Conservation (phyloP, 2,888 invertebrate genomes). For the Drosophila anomelani region DNA sequence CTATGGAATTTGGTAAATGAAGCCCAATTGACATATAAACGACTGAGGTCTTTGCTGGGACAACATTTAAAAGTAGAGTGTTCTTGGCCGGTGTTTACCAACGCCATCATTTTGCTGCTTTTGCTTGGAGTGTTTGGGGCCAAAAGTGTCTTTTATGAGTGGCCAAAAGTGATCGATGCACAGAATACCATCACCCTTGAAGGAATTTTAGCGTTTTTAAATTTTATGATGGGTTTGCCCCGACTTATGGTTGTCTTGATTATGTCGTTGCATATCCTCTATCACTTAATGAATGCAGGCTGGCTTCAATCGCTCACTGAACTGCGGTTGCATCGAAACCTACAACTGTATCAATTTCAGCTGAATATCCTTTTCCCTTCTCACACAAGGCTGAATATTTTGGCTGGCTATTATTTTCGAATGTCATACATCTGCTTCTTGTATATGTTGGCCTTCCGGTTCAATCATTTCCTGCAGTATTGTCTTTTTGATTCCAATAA, state of each 20-base stretch:
- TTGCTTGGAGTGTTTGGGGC: slow-evolving; percentile 20
- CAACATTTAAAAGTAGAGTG: slow-evolving; percentile 15
- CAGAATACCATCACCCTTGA: rapidly evolving
- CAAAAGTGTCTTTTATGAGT: slow-evolving; percentile 20
- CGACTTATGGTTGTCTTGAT: slow-evolving; percentile 27
- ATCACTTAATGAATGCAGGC: slow-evolving; percentile 47
- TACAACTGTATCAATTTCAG: slow-evolving; percentile 2
- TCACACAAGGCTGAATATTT: slow-evolving; percentile 38
- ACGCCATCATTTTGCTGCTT: slow-evolving; percentile 24
- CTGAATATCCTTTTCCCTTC: background rate
- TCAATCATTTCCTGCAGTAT: slow-evolving; percentile 5
- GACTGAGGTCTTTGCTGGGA: slow-evolving; percentile 15
- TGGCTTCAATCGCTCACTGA: slow-evolving; percentile 47
- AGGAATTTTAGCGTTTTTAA: rapidly evolving
- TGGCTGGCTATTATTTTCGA: slow-evolving; percentile 52
- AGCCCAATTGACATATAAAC: slow-evolving; percentile 31
- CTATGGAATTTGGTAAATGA: slow-evolving; percentile 43
- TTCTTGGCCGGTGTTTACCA: slow-evolving; percentile 10
- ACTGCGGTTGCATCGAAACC: slow-evolving; percentile 10
- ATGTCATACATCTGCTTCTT: slow-evolving; percentile 19
- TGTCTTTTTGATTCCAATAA: slow-evolving; percentile 32
- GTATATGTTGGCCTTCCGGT: slow-evolving; percentile 17
- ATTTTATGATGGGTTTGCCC: slow-evolving; percentile 27
- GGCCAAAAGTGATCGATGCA: background rate
- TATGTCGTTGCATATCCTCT: slow-evolving; percentile 36